phyloP scores from a whole-genome alignment of 2,113 vertebrate genomes.

The Felis chaus region DNA sequence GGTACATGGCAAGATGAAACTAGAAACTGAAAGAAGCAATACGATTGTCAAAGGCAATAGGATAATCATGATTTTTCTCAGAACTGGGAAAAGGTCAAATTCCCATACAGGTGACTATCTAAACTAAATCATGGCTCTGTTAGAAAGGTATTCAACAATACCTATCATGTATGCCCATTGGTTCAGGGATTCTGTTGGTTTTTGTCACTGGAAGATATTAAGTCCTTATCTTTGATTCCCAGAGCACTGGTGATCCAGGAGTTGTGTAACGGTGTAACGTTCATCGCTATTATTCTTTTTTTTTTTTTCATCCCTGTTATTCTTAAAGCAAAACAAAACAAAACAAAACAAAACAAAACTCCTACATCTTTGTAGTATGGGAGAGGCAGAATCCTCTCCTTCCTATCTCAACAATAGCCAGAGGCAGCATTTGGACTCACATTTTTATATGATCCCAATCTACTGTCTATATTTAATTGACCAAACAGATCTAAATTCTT shows the following conservation, averaged over 20 bases:
- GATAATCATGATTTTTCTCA: neutral
- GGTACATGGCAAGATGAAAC: neutral
- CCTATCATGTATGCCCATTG: neutral
- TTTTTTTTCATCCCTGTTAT: neutral
- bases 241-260: neutral
- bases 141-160: neutral
- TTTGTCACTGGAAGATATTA: neutral
- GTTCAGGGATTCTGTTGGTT: neutral
- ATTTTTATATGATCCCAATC: neutral
- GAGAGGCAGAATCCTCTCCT: neutral
- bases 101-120: neutral
- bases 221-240: neutral
- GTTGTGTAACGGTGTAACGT: neutral
- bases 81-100: neutral
- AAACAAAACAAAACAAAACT: neutral
- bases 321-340: neutral
- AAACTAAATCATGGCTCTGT: neutral
- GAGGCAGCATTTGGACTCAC: neutral
- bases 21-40: neutral
- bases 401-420: neutral
- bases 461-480: neutral
- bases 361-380: neutral
- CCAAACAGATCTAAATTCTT: neutral
- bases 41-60: neutral
- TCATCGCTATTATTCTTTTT: neutral